These are phyloP conservation scores for Hypothenemus hampei DNA, from an alignment of 1,140 invertebrate species.

Conservation along the genomic window DNA sequence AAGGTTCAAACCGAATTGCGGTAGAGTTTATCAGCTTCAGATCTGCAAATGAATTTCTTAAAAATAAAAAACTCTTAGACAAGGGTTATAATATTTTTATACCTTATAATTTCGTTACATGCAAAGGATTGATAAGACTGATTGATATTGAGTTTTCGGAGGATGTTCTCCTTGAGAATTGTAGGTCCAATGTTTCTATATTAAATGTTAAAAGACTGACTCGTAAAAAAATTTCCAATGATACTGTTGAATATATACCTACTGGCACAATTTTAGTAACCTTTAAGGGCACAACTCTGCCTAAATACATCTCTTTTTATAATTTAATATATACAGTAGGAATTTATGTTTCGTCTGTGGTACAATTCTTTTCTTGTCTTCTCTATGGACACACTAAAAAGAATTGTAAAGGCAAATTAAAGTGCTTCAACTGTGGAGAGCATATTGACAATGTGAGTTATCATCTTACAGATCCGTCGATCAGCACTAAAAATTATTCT, in stretches of 20 bases:
- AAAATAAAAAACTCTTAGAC: too few relatives aligned
- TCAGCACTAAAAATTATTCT: neutral
- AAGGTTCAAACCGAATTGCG: too few relatives aligned
- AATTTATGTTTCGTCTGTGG: slow-evolving; percentile 1
- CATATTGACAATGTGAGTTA: neutral
- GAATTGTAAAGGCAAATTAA: slow-evolving; percentile 14
- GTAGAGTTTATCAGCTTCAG: too few relatives aligned
- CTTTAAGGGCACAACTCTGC: slow-evolving; percentile 3
- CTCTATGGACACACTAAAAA: slow-evolving; percentile 18
- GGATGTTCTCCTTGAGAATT: too few relatives aligned
- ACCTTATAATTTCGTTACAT: too few relatives aligned
- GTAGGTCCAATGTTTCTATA: too few relatives aligned
- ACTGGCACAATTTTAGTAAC: neutral
- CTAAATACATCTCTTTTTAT: slow-evolving; percentile 2
- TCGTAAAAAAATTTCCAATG: too few relatives aligned
- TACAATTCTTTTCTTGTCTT: slow-evolving; percentile 9
- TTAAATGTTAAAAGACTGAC: too few relatives aligned
- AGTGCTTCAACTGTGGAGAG: slow-evolving; percentile 7
- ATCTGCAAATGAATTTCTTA: too few relatives aligned
- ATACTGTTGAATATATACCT: neutral
- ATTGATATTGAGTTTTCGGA: too few relatives aligned
- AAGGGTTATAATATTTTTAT: too few relatives aligned
- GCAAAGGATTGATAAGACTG: too few relatives aligned
- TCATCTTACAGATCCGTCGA: neutral
- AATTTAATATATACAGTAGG: neutral